These are phyloP conservation scores for Alsophila aescularia DNA, from an alignment of 2,888 invertebrate species.

Conservation along the genomic window DNA sequence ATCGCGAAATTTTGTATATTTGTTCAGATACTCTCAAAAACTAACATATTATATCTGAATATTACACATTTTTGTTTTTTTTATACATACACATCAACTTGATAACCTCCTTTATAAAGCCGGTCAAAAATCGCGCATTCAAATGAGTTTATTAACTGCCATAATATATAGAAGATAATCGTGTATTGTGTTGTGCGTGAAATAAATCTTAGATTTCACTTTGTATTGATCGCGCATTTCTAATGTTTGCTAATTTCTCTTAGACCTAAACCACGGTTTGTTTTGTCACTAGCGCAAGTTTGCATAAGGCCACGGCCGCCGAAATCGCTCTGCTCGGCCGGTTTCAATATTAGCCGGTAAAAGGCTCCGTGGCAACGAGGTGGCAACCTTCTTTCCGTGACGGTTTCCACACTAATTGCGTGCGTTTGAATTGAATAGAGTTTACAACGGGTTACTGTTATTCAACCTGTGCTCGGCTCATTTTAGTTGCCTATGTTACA, in stretches of 20 bases:
- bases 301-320: slow-evolving; percentile 57
- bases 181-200: slow-evolving; percentile 16
- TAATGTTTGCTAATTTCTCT: slow-evolving; percentile 48
- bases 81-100: no score
- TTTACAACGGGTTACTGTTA: slow-evolving; percentile 39
- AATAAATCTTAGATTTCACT: slow-evolving; percentile 35
- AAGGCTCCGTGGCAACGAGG: slow-evolving; percentile 32
- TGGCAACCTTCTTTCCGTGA: slow-evolving; percentile 43
- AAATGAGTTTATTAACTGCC: no score
- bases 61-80: no score
- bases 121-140: no score
- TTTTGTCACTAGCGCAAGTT: slow-evolving; percentile 50
- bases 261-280: slow-evolving; percentile 31
- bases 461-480: slow-evolving; percentile 35
- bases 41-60: no score
- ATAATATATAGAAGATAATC: no score
- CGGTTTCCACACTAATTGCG: slow-evolving; percentile 44
- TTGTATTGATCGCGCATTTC: slow-evolving; percentile 38
- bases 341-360: slow-evolving; percentile 46
- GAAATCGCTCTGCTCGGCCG: slow-evolving; percentile 45
- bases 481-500: slow-evolving; percentile 32
- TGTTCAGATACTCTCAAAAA: no score
- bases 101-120: no score
- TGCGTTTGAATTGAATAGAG: slow-evolving; percentile 41
- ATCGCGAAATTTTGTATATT: no score